Evolutionary conservation across 2,888 invertebrate genomes (phyloP), one percentile per base, ranked within the genome.

Genomic region (Pachydiplax longipennis): DNA sequence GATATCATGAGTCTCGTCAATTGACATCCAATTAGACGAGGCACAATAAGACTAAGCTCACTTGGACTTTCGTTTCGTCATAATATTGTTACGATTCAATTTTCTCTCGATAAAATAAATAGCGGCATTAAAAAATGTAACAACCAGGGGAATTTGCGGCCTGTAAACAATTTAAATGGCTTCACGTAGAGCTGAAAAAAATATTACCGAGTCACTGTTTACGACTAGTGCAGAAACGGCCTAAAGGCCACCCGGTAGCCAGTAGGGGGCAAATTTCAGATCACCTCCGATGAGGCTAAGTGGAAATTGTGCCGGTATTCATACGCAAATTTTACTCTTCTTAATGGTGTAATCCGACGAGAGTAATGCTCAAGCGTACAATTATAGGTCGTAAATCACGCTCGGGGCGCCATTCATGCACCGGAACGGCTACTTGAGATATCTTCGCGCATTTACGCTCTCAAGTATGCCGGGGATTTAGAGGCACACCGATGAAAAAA

Each of bases 321-420:
- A 83, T 58, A 58, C 18, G 87, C 37, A 87, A 65, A 37, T n/a
- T 65, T 87, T 87, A 61, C 61, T 37, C 87, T 87, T 58, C 87
- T 35, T 8, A 40, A 61, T 65, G 37, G 35, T 37, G 35, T 87
- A 61, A 87, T 61, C 58, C 37, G 48, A 87, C 61, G 22, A 37
- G 58, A 87, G 61, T 37, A 87, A 87, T 87, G 22, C 87, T 40
- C 35, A n/a, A 87, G 61, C 37, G 35, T 87, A 3, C 87, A 87
- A 87, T 87, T 87, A 87, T 65, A 22, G 4, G 61, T n/a, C 87
- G 61, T 87, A 37, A 31, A 65, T 87, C 87, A 87, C 61, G 22
- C 35, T 37, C 2, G 25, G 37, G 37, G 61, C 37, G 87, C 87
- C 87, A 40, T 37, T 37, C 31, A 35, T 37, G 87, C 37, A 61